A percentile compares a stretch with the other conserved stretches of the same genome.
Evolutionary conservation across 2,797 vertebrate genomes (phyloP).

Genomic region (Hoplostethus mediterraneus): DNA sequence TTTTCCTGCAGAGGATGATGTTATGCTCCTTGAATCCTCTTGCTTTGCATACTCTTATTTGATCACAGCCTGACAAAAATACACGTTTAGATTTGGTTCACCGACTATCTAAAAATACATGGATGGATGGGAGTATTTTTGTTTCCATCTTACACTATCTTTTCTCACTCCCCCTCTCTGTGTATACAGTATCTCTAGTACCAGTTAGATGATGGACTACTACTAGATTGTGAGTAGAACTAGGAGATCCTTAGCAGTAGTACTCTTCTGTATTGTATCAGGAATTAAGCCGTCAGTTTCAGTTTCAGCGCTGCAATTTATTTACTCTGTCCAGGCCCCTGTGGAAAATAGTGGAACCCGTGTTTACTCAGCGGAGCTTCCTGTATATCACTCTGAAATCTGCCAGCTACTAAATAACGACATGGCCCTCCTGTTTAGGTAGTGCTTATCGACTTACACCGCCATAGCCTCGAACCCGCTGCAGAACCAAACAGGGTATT

Average conservation of each 20-base stretch:
- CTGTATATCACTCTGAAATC: slow-evolving; percentile 5
- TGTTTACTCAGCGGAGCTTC: slow-evolving; percentile 26
- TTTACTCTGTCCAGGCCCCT: slow-evolving; percentile 33
- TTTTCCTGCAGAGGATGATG: too few relatives aligned
- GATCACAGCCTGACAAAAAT: too few relatives aligned
- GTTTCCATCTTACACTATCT: too few relatives aligned
- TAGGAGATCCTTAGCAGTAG: not conserved
- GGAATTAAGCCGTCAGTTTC: slow-evolving; percentile 6
- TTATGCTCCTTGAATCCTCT: too few relatives aligned
- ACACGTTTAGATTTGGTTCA: too few relatives aligned
- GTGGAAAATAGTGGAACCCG: slow-evolving; percentile 22
- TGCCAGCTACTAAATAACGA: slow-evolving; percentile 1
- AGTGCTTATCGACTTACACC: slow-evolving; percentile 46
- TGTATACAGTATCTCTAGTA: not conserved
- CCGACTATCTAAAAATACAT: too few relatives aligned
- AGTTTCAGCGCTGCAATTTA: slow-evolving; percentile 21
- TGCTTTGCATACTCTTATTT: too few relatives aligned
- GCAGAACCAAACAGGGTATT: slow-evolving; percentile 27
- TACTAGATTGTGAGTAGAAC: not conserved
- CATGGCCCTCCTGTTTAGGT: slow-evolving; percentile 6
- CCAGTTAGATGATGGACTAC: fast-evolving
- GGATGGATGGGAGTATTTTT: too few relatives aligned
- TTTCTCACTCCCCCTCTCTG: not conserved
- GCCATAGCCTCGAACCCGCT: slow-evolving; percentile 31
- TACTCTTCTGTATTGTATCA: slow-evolving; percentile 6